Base-by-base conservation (phyloP, 2,888 invertebrate genomes). In the Patella pellucida region DNA sequence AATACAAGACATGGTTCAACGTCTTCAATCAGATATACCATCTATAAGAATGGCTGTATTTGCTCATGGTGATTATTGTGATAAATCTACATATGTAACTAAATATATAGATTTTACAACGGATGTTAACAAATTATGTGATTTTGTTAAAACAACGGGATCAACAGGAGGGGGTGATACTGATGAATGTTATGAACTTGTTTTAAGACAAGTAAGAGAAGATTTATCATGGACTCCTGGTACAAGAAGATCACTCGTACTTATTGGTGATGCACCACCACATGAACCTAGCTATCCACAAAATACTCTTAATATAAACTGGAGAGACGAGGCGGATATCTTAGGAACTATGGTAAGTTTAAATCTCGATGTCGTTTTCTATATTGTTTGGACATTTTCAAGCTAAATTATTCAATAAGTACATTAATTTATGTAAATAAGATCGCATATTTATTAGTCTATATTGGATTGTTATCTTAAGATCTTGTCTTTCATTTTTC, bases 1-100 rank as follows among this genome's bases (percentile, higher is more conserved):
- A 5, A 73, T 89, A 14, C 79, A 84, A 15, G 86, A 88, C 77
- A 83, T 89, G 81, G 87, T 88, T 12, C 83, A 87, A 75, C 83
- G 89, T 9, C 85, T 89, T 14, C 85, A 86, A 71, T 84, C 85
- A 4, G 90, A 89, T 77, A 88, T 89, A 11, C 87, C 89, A 0
- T 83, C 81, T 19, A 85, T 89, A 52, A 82, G 85, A 31, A 85
- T 89, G n/a, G 84, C 86, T 12, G 83, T 89, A 19, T 81, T 89
- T 50, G 89, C 89, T 23, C 89, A 89, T 73, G 89, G 89, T 1
- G 89, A 90, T 79, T 90, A 90, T 77, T 88, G 87, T 75, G 89
- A 89, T 78, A 71, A 31, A 16, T 19, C 73, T 15, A 76, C 19
- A 19, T 88, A 88, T 79, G 83, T 87, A 73, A 88, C 87, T 23